Conservation (phyloP, 2,888 invertebrate genomes). For the Zhengitettix transpicula region DNA sequence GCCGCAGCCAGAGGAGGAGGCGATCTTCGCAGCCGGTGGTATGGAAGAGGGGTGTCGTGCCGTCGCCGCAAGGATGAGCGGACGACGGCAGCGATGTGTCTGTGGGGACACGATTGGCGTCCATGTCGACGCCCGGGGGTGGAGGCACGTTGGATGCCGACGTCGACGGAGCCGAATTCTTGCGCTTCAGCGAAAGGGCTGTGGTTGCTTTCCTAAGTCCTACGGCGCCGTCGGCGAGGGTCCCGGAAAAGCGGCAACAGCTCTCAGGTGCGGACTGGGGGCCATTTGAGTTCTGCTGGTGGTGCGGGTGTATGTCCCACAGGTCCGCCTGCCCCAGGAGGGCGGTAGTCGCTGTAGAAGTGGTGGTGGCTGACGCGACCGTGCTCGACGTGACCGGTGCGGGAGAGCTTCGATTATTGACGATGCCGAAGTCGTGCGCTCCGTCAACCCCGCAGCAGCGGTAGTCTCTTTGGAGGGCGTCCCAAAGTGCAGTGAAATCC, state of each 20-base stretch:
- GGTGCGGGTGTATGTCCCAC: background rate
- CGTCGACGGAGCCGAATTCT: too few relatives aligned
- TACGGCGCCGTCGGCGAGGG: background rate
- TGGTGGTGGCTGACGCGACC: constrained; percentile 22
- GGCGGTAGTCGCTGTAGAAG: constrained; percentile 18
- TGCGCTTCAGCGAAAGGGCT: background rate
- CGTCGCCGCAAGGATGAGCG: background rate
- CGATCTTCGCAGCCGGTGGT: constrained; percentile 52
- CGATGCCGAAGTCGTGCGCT: constrained; percentile 24
- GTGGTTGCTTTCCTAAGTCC: background rate
- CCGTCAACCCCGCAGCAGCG: constrained; percentile 66
- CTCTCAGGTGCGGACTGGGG: background rate
- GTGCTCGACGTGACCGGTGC: constrained; percentile 16
- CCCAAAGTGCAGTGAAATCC: constrained; percentile 62
- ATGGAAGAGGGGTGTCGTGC: constrained; percentile 6
- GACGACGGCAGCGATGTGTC: background rate
- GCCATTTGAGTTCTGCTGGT: background rate
- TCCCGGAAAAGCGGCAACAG: background rate
- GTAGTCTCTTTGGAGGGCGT: constrained; percentile 54
- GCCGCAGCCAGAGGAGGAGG: constrained; percentile 54
- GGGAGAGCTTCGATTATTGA: constrained; percentile 22
- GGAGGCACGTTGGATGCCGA: background rate
- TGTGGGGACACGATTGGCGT: constrained; percentile 1
- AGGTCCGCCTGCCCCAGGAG: constrained; percentile 10
- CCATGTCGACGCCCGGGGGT: background rate